Evolutionary conservation across 2,888 invertebrate species (phyloP).

Genomic region (Odontomyia ornata): DNA sequence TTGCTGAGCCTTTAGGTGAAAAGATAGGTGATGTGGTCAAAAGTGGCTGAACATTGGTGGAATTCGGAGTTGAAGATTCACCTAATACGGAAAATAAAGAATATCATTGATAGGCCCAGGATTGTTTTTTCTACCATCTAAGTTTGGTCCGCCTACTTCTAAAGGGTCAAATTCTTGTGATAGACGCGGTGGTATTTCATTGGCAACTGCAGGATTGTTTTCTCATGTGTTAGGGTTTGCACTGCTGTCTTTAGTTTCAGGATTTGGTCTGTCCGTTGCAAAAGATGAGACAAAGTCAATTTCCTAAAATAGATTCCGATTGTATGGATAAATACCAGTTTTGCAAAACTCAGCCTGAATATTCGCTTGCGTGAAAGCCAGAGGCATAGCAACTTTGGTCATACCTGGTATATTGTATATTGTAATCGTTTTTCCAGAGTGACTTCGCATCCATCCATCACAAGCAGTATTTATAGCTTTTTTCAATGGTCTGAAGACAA

Average conservation of each 20-base stretch:
- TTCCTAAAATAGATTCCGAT: background rate
- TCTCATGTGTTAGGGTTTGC: background rate
- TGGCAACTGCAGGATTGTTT: no score
- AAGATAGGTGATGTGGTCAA: background rate
- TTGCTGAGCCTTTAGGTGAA: background rate
- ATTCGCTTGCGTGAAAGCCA: background rate
- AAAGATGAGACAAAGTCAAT: slow-evolving; percentile 2
- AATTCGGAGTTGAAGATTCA: slow-evolving; percentile 1
- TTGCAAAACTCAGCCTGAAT: slow-evolving; percentile 28
- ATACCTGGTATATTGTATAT: slow-evolving; percentile 56
- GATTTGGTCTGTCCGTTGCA: slow-evolving; percentile 6
- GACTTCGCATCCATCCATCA: slow-evolving; percentile 54
- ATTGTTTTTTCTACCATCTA: background rate
- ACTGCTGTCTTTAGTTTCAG: background rate
- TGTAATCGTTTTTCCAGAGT: slow-evolving; percentile 55
- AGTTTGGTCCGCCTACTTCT: no score
- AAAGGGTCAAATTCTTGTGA: no score
- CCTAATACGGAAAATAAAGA: background rate
- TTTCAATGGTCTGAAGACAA: slow-evolving; percentile 55
- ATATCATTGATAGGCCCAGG: background rate
- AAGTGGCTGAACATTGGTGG: background rate
- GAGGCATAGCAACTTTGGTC: slow-evolving; percentile 9
- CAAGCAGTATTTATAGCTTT: slow-evolving; percentile 53
- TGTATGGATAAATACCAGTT: slow-evolving; percentile 24
- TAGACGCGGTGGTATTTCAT: no score